Evolutionary conservation across 2,113 vertebrate species (phyloP), one percentile per base, ranked within the genome.

Genomic region (Eudorcas thomsonii): DNA sequence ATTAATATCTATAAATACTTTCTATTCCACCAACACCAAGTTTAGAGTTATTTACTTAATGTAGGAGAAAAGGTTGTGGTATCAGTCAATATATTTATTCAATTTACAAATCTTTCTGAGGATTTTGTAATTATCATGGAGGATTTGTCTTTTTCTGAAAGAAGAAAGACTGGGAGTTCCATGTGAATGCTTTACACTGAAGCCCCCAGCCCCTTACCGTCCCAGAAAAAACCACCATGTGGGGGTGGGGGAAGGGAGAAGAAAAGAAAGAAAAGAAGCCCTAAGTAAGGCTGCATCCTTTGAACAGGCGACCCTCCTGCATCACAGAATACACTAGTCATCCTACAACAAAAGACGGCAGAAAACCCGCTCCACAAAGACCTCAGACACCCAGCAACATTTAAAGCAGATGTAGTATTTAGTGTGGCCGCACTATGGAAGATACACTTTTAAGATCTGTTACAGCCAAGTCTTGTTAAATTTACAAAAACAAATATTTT

Each of bases 1-100:
- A 98, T 98, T 99, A 98, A 98, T 98, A 98, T 95, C 97, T 92
- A 97, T 98, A 98, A 98, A 98, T 98, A 98, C n/a, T 93, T 30
- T 57, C 50, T 97, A 81, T 98, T 97, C 94, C 80, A 91, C 81
- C 91, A 96, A 89, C 93, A 98, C 67, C 91, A 86, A 98, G 90
- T 97, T 97, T 85, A 96, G 97, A 33, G 48, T 21, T 98, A 96
- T 98, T 98, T 98, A 96, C 97, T 97, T 98, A 81, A 97, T 97
- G 96, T 67, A 94, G 80, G 67, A 96, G 77, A 96, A 91, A 97
- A 97, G 88, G 78, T 91, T 52, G 85, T 57, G 78, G 52, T 88
- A 94, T 92, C 55, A 92, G 90, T 80, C 96, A 95, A 77, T 96
- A 50, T 96, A 97, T 98, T 98, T 84, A 97, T 98, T 98, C 95